Evolutionary conservation across 1,140 invertebrate species (phyloP).

Genomic region (Lepidurus couesii): DNA sequence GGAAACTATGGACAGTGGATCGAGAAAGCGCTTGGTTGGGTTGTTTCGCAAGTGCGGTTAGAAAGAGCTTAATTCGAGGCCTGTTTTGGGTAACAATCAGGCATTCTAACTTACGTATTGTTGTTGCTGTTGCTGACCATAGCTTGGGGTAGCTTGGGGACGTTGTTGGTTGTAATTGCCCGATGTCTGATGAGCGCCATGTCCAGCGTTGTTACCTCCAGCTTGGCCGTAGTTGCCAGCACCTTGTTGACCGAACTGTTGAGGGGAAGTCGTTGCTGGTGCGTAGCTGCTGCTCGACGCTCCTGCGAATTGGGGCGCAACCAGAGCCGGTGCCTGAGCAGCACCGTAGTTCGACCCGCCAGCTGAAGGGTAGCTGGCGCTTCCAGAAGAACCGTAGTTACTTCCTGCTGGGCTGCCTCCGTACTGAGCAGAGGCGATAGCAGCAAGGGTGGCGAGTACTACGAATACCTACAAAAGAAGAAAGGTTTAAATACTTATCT

Average conservation of each 20-base stretch:
- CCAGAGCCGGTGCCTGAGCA: not conserved
- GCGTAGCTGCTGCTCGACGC: constrained; percentile 8
- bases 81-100: too few relatives aligned
- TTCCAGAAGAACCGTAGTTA: not conserved
- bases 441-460: not conserved
- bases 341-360: not conserved
- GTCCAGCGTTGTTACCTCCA: too few relatives aligned
- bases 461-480: not conserved
- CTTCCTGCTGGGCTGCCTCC: not conserved
- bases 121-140: not conserved
- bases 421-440: not conserved
- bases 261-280: not conserved
- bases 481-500: not conserved
- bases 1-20: too few relatives aligned
- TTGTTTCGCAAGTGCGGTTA: too few relatives aligned
- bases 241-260: constrained; percentile 3
- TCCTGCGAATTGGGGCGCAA: not conserved
- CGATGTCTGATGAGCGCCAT: too few relatives aligned
- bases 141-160: not conserved
- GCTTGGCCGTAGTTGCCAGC: not conserved
- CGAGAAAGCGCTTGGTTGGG: too few relatives aligned
- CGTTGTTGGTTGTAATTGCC: too few relatives aligned
- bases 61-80: too few relatives aligned
- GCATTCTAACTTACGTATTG: too few relatives aligned
- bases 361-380: not conserved